Conservation (phyloP, 2,797 vertebrate genomes). For the Glyptemys insculpta region DNA sequence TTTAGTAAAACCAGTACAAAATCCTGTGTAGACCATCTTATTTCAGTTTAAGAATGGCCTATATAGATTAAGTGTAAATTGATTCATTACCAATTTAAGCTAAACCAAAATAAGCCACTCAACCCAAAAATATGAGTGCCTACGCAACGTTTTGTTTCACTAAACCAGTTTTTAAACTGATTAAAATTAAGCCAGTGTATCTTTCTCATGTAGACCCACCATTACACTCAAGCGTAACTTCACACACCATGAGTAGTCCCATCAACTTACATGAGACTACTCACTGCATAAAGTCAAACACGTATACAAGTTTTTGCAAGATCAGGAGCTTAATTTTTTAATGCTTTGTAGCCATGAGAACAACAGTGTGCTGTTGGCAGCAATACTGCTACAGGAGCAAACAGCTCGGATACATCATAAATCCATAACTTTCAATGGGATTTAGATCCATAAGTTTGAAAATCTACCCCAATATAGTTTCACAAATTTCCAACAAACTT, state of each 20-base stretch:
- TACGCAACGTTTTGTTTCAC: neutral
- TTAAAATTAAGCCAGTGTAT: neutral
- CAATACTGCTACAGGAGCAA: neutral
- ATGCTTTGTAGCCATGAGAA: neutral
- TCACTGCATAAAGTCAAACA: neutral
- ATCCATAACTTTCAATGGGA: neutral
- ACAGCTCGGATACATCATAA: neutral
- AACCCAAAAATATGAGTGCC: neutral
- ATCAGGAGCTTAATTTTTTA: neutral
- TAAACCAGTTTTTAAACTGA: neutral
- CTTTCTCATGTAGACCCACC: neutral
- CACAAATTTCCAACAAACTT: neutral
- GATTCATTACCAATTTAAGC: neutral
- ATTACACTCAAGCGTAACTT: neutral
- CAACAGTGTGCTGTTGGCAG: neutral
- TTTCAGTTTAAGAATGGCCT: neutral
- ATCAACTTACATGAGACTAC: neutral
- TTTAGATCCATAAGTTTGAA: neutral
- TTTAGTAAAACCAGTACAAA: neutral
- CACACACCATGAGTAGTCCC: neutral
- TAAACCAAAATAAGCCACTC: neutral
- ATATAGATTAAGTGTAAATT: neutral
- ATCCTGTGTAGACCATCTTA: neutral
- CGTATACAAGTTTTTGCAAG: neutral
- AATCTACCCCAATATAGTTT: neutral